phyloP scores from a whole-genome alignment of 2,888 invertebrate genomes.

The Dermolepida albohirtum region DNA sequence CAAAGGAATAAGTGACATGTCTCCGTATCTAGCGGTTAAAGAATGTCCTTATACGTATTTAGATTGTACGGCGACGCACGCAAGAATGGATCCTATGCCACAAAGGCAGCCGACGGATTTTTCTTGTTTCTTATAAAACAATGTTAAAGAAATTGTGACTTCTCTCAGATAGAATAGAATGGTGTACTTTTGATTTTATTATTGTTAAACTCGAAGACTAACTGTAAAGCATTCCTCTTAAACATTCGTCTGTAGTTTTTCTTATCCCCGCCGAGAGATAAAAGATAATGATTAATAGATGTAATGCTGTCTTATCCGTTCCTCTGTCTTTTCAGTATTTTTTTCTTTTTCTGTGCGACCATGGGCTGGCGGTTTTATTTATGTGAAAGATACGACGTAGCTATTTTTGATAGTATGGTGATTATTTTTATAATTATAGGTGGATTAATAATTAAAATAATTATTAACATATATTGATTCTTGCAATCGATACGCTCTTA shows the following conservation, averaged over 20 bases:
- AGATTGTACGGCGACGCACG: slow-evolving; percentile 62
- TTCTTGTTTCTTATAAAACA: slow-evolving; percentile 63
- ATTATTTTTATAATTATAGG: no score
- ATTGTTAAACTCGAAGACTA: slow-evolving; percentile 40
- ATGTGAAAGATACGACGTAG: slow-evolving; percentile 3
- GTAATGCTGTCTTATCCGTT: slow-evolving; percentile 33
- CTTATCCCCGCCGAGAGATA: slow-evolving; percentile 35
- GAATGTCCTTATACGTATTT: slow-evolving; percentile 65
- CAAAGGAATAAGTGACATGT: slow-evolving; percentile 65
- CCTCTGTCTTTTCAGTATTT: slow-evolving; percentile 18
- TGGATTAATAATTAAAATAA: no score
- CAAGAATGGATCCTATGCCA: slow-evolving; percentile 63
- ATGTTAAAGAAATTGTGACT: slow-evolving; percentile 62
- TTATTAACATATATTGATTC: no score
- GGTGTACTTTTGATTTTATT: slow-evolving; percentile 54
- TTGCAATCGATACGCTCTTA: no score
- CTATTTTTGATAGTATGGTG: not conserved
- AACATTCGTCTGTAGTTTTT: slow-evolving; percentile 36
- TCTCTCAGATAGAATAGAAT: slow-evolving; percentile 57
- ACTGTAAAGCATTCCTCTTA: slow-evolving; percentile 42
- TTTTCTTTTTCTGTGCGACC: slow-evolving; percentile 19
- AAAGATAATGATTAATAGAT: slow-evolving; percentile 41
- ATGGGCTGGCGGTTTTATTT: slow-evolving; percentile 13
- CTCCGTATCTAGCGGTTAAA: slow-evolving; percentile 64
- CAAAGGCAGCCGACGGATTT: slow-evolving; percentile 63